Conservation (phyloP, 2,888 invertebrate species). For the Bombyx huttoni region DNA sequence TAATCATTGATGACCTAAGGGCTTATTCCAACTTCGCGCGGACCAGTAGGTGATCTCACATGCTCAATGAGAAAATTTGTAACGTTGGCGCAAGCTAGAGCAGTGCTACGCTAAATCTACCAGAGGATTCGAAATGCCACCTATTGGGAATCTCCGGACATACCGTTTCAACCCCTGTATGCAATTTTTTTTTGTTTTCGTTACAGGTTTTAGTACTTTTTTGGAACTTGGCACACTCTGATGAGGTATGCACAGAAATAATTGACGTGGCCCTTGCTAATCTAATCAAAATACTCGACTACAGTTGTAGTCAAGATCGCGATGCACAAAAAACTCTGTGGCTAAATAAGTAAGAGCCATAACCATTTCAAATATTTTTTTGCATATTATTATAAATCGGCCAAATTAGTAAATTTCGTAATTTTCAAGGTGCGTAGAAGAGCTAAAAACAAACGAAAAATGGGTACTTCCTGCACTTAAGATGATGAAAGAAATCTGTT, state of each 20-base stretch:
- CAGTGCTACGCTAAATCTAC: too few species aligned
- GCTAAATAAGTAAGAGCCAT: constrained; percentile 81
- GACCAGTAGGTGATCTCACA: too few species aligned
- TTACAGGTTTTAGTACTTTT: constrained; percentile 87
- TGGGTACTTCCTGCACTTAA: constrained; percentile 97
- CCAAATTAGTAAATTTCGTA: not conserved
- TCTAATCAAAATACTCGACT: constrained; percentile 97
- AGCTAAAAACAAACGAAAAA: constrained; percentile 86
- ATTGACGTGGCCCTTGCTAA: constrained; percentile 96
- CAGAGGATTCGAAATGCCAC: too few species aligned
- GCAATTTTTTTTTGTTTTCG: not conserved
- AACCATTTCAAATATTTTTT: not conserved
- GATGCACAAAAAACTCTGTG: constrained; percentile 96
- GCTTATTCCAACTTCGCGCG: too few species aligned
- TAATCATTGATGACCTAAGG: too few species aligned
- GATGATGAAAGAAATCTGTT: constrained; percentile 95
- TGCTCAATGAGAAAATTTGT: too few species aligned
- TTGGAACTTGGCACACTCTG: constrained; percentile 97
- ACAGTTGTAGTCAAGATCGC: constrained; percentile 96
- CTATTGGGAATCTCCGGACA: too few species aligned
- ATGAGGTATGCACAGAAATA: constrained; percentile 96
- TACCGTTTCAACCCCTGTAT: not conserved
- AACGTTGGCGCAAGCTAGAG: too few species aligned
- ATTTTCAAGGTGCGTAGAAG: constrained; percentile 83
- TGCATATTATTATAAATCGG: not conserved